Evolutionary conservation across 1,140 invertebrate genomes (phyloP), one percentile per base, ranked within the genome.

Genomic region (Drosophila tropicalis): DNA sequence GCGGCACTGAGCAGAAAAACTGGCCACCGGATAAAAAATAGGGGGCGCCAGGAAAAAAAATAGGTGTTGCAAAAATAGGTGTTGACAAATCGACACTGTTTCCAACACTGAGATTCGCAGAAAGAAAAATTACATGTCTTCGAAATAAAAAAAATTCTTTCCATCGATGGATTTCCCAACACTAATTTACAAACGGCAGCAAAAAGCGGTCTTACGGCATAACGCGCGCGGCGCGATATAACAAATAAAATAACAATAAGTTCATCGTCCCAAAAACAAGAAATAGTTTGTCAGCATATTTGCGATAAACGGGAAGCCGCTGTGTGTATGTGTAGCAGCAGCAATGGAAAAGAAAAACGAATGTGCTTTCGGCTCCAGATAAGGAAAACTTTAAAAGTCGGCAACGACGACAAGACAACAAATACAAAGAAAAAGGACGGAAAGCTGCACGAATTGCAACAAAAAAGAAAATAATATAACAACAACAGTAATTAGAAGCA

Each of bases 331-430:
- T 55, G 82, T 55, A 40, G 73, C 62, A 69, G 75, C 68, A 70
- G 75, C 62, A 70, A 77, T 83, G 79, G 81, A 87, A 83, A 87
- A 76, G 79, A 76, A 86, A 86, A 86, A 81, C 82, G 82, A 78
- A 81, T 86, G 82, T 81, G 84, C 72, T 62, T 72, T 74, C 44
- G 17, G 72, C 63, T 40, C 66, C 66, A 79, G 83, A 87, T 89
- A 87, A 89, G 83, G 56, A 40, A 71, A 66, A 79, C 73, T 75
- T 79, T 58, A 51, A 73, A 70, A 74, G 77, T 79, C 70, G 68
- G 71, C 73, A 67, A 85, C 78, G 73, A 67, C 55, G 51, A 67
- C 41, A 54, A 67, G 58, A 34, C 55, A 47, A 62, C 62, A 64
- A 55, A 64, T n/a, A 32, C 61, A 32, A 39, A 36, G 9, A 61